Conservation (phyloP, 2,797 vertebrate species). For the Coluber constrictor region DNA sequence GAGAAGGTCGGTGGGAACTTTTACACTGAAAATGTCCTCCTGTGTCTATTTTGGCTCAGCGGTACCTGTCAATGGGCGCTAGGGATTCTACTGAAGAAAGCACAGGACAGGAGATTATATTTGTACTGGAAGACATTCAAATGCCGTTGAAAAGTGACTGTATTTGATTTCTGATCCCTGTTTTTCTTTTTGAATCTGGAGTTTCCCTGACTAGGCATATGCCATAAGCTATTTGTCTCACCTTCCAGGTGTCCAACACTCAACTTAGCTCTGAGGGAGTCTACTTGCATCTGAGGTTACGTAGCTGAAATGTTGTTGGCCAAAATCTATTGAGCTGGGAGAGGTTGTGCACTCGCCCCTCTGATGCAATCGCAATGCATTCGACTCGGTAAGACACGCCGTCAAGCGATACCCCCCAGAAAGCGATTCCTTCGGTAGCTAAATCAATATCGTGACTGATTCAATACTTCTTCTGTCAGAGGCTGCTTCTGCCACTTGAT, state of each 20-base stretch:
- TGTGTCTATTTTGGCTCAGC: neutral
- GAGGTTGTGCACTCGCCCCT: neutral
- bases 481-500: neutral
- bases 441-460: neutral
- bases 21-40: neutral
- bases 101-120: neutral
- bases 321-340: neutral
- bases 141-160: neutral
- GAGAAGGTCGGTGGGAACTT: neutral
- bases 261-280: neutral
- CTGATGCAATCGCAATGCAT: neutral
- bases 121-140: constrained; percentile 8
- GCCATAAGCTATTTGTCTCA: neutral
- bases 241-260: neutral
- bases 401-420: neutral
- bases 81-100: neutral
- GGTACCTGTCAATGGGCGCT: neutral
- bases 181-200: neutral
- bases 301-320: neutral
- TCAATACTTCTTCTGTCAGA: neutral
- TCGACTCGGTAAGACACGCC: neutral
- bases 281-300: too few species aligned
- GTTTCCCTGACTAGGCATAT: neutral
- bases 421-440: neutral
- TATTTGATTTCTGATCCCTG: neutral